Base-by-base conservation (phyloP, 2,797 vertebrate genomes). In the Lagodon rhomboides region DNA sequence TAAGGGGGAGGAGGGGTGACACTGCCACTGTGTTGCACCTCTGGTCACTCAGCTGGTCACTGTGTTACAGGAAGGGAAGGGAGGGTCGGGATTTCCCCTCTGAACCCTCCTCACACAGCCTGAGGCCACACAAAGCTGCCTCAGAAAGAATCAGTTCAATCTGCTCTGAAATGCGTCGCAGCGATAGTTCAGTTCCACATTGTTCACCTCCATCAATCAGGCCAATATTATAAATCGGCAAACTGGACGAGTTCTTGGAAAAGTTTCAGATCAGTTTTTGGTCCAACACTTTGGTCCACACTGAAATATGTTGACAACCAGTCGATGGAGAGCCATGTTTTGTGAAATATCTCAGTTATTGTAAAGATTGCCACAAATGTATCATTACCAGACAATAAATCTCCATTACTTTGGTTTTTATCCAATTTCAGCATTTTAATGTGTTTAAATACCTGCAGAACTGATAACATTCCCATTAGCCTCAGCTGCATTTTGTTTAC, bases 51-150 rank as follows among this genome's bases (percentile, higher is more conserved):
- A 65, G 71, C 63, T 65, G 84, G 75, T 79, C 72, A n/a, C 67
- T 77, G 77, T 70, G 80, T 68, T 69, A 84, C 82, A 85, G 84
- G 89, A 90, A 90, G 81, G 87, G 87, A 86, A 75, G 83, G 87
- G 74, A 79, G 86, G 69, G 77, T 38, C 27, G 73, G 87, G 85
- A 90, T 83, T 87, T 89, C 89, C 91, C 84, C 82, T 83, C 80
- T 60, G 75, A 59, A 49, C 55, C n/a, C 44, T 60, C 61, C 71
- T 67, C 50, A 54, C 55, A 47, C 71, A 47, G 72, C 44, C 67
- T 4, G 65, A 68, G 60, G 63, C 30, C 3, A 38, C 12, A 2
- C 77, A 25, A 23, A 60, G 47, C 61, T 61, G 51, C 27, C 38
- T 23, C 11, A 51, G 9, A 54, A 27, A 72, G 60, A 51, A 12